Conservation (phyloP, 2,888 invertebrate genomes). For the Limnephilus rhombicus region DNA sequence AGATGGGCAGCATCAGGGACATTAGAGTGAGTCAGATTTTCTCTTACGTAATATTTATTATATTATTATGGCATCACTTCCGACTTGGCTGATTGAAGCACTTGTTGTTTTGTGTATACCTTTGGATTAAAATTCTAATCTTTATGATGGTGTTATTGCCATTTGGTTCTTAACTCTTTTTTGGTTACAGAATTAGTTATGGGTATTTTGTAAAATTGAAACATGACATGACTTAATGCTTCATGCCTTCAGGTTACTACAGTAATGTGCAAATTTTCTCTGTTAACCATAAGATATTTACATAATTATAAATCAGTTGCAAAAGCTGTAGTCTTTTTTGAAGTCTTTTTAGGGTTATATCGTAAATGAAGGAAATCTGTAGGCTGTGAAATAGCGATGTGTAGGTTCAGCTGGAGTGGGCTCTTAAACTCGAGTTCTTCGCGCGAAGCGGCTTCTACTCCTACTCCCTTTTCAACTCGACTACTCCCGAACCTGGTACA, state of each 20-base stretch:
- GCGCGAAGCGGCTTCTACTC: too few species aligned
- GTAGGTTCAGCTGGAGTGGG: too few species aligned
- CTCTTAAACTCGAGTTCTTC: too few species aligned
- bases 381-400: neutral
- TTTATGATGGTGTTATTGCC: neutral
- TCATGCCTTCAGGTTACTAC: neutral
- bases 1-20: conserved; percentile 87
- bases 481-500: too few species aligned
- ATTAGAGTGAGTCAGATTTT: conserved; percentile 79
- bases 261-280: neutral
- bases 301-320: neutral
- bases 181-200: neutral
- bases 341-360: neutral
- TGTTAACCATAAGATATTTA: neutral
- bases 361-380: neutral
- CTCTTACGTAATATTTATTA: neutral
- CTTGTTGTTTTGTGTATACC: neutral
- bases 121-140: neutral
- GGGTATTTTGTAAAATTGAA: neutral
- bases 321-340: too few species aligned
- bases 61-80: neutral
- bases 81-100: neutral
- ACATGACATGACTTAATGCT: neutral
- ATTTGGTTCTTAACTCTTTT: neutral
- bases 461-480: too few species aligned